These are phyloP conservation scores for Ondatra zibethicus DNA, from an alignment of 2,113 vertebrate genomes.

Conservation along the genomic window DNA sequence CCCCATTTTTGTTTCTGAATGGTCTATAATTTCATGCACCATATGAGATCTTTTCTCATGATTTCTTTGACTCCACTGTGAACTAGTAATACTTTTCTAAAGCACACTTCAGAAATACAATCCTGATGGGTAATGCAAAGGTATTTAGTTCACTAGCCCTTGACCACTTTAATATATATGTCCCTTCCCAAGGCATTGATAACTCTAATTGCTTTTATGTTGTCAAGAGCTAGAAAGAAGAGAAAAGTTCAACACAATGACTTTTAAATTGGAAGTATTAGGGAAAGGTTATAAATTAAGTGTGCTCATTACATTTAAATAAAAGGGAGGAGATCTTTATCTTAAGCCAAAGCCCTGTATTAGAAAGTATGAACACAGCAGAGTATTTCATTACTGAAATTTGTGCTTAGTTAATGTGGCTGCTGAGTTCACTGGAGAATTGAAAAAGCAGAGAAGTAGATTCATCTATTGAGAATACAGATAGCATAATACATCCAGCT, in stretches of 20 bases:
- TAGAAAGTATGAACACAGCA: not conserved
- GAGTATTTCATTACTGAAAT: not conserved
- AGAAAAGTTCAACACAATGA: not conserved
- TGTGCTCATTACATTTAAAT: constrained; percentile 33
- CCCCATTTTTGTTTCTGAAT: constrained; percentile 6
- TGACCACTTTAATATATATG: not conserved
- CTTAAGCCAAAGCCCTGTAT: not conserved
- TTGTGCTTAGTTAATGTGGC: not conserved
- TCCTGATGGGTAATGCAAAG: not conserved
- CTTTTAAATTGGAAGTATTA: not conserved
- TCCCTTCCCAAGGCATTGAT: not conserved
- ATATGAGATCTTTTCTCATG: not conserved
- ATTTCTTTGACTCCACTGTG: constrained; percentile 24
- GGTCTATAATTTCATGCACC: not conserved
- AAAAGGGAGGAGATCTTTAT: constrained; percentile 24
- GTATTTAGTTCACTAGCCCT: constrained; percentile 13
- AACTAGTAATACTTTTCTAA: constrained; percentile 21
- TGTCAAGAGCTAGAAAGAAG: not conserved
- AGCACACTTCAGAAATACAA: constrained; percentile 4
- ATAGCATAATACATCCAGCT: not conserved
- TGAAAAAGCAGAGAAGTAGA: not conserved
- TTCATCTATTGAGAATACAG: not conserved
- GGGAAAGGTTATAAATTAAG: not conserved
- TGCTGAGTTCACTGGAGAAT: not conserved
- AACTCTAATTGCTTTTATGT: constrained; percentile 52